These are phyloP conservation scores for Alosa alosa DNA, from an alignment of 2,113 vertebrate genomes.

Conservation along the genomic window DNA sequence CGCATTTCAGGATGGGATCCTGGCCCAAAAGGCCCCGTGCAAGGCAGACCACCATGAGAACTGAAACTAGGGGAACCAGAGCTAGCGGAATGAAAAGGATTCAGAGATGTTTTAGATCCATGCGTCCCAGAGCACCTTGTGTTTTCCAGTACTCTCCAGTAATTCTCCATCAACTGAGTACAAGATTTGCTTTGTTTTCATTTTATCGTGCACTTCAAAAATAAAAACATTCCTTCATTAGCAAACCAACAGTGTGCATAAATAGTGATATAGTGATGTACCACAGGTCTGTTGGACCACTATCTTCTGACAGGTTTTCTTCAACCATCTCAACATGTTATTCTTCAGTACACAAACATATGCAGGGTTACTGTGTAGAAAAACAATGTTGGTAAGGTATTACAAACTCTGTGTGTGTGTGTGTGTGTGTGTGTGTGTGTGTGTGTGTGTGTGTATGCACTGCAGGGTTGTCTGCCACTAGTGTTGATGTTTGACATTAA, in stretches of 20 bases:
- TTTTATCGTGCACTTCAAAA: too few species aligned
- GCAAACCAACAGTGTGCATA: too few species aligned
- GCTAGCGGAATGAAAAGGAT: background rate
- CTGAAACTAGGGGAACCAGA: background rate
- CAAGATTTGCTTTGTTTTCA: background rate
- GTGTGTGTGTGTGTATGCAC: slow-evolving; percentile 34
- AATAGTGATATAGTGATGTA: too few species aligned
- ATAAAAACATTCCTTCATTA: too few species aligned
- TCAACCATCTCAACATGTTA: too few species aligned
- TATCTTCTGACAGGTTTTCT: too few species aligned
- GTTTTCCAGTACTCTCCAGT: background rate
- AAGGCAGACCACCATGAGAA: background rate
- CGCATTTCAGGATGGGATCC: background rate
- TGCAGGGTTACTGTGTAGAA: too few species aligned
- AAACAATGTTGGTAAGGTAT: too few species aligned
- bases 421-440: slow-evolving; percentile 10
- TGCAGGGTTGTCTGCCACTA: slow-evolving; percentile 95
- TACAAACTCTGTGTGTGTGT: too few species aligned
- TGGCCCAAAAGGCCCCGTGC: background rate
- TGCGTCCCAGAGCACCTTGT: background rate
- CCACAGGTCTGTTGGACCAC: too few species aligned
- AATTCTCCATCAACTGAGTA: background rate
- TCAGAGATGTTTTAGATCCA: background rate
- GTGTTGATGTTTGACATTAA: slow-evolving; percentile 99
- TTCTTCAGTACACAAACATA: too few species aligned